A percentile compares a stretch with the other conserved stretches of the same genome.
Evolutionary conservation across 1,140 invertebrate genomes (phyloP).

Genomic region (Asobara japonica): DNA sequence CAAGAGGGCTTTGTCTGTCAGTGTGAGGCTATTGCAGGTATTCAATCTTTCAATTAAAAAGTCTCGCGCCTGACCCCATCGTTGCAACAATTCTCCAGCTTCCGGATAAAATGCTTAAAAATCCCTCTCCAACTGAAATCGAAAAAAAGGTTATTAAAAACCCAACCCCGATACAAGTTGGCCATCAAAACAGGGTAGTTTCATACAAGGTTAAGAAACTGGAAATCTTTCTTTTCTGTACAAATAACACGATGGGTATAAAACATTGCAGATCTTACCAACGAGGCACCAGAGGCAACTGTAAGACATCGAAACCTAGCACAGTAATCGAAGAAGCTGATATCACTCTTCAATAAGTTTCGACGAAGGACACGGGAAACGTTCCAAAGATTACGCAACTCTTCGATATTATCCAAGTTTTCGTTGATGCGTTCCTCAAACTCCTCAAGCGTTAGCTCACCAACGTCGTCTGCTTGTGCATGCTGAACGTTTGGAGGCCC

Average conservation of each 20-base stretch:
- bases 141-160: neutral
- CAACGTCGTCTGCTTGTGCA: neutral
- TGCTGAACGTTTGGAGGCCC: neutral
- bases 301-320: neutral
- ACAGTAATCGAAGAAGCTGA: neutral
- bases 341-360: neutral
- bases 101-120: neutral
- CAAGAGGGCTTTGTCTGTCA: neutral
- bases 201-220: too few species aligned
- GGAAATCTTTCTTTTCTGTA: too few species aligned
- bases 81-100: neutral
- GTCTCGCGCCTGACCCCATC: neutral
- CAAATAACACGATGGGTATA: neutral
- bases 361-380: neutral
- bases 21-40: neutral
- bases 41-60: neutral
- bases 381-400: neutral
- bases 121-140: neutral
- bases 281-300: neutral
- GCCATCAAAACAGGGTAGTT: too few species aligned
- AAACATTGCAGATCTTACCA: neutral
- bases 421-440: neutral
- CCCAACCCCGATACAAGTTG: neutral
- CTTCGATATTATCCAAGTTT: neutral
- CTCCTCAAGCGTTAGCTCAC: neutral